A percentile compares a stretch with the other conserved stretches of the same genome.
These are phyloP conservation scores for Meta bourneti DNA, from an alignment of 2,888 invertebrate genomes.

Conservation along the genomic window DNA sequence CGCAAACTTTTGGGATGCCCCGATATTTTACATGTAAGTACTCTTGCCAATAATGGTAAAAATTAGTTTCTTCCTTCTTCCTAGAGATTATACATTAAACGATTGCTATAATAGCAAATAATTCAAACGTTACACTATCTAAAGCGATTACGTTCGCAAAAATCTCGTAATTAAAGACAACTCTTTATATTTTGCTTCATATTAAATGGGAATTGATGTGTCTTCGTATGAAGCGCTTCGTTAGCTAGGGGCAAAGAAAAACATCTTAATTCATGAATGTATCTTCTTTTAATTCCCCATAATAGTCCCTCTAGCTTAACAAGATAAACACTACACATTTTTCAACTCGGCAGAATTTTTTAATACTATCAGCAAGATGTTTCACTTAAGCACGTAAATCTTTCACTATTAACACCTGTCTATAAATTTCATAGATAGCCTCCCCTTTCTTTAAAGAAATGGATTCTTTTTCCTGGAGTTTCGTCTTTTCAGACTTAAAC, in stretches of 20 bases:
- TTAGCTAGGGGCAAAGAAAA: background rate
- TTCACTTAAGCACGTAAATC: conserved; percentile 13
- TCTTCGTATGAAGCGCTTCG: too few species aligned
- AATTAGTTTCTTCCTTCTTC: too few species aligned
- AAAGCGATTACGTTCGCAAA: too few species aligned
- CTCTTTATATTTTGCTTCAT: too few species aligned
- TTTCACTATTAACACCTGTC: conserved; percentile 9
- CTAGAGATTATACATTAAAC: too few species aligned
- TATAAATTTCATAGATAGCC: conserved; percentile 26
- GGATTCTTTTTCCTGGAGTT: background rate
- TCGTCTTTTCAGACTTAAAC: conserved; percentile 1
- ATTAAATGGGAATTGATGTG: too few species aligned
- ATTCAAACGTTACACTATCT: too few species aligned
- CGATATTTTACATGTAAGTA: too few species aligned
- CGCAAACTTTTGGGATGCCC: too few species aligned
- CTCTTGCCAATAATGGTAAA: too few species aligned
- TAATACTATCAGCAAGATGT: background rate
- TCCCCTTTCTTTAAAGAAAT: background rate
- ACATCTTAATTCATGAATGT: conserved; percentile 38
- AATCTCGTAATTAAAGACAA: too few species aligned
- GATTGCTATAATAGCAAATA: too few species aligned
- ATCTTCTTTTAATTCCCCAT: conserved; percentile 27
- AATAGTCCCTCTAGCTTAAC: conserved; percentile 14
- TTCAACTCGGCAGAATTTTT: background rate
- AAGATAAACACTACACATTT: conserved; percentile 20